Conservation (phyloP, 2,113 vertebrate genomes). For the Suncus etruscus region DNA sequence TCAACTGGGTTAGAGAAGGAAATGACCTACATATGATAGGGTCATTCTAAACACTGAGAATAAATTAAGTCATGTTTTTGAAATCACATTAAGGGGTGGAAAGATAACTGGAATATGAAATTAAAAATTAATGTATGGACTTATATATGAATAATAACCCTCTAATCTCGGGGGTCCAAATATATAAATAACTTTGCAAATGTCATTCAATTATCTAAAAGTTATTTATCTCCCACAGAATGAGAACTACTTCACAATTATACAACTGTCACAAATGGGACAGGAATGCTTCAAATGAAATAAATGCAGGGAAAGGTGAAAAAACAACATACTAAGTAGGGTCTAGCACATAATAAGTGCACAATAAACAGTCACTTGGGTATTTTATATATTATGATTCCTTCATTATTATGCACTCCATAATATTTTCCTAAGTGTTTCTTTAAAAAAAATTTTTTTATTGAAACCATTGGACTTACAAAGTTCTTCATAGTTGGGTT, state of each 20-base stretch:
- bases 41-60: not conserved
- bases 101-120: not conserved
- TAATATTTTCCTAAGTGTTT: constrained; percentile 2
- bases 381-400: constrained; percentile 1
- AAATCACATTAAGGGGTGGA: constrained; percentile 18
- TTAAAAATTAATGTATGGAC: not conserved
- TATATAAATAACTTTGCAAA: constrained; percentile 35
- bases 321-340: not conserved
- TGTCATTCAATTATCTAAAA: not conserved
- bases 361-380: constrained; percentile 12
- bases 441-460: no score
- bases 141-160: not conserved
- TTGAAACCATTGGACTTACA: no score
- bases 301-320: not conserved
- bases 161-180: constrained; percentile 42
- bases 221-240: constrained; percentile 1
- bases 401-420: not conserved
- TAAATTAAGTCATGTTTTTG: not conserved
- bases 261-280: not conserved
- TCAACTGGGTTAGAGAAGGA: constrained; percentile 21
- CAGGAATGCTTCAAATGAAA: not conserved
- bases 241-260: not conserved
- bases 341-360: not conserved
- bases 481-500: no score
- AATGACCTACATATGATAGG: not conserved